Evolutionary conservation across 1,140 invertebrate species (phyloP), one percentile per base, ranked within the genome.

Genomic region (Adoxophyes honmai): DNA sequence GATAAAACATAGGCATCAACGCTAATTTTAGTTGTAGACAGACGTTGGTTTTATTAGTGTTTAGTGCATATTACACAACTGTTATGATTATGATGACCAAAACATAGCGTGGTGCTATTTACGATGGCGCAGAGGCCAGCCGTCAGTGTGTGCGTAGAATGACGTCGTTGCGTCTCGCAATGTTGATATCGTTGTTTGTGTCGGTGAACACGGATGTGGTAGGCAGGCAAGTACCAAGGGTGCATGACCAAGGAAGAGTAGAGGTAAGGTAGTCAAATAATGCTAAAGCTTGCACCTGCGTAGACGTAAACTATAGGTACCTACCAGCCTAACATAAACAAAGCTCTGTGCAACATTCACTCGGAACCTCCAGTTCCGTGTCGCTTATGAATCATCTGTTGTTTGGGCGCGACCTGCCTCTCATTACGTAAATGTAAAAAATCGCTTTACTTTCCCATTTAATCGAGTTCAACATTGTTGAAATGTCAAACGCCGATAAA

Each of bases 71-170:
- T 57, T 57, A 57, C 56, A 57, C 56, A 57, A 57, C 56, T 57
- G 44, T 48, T 48, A 35, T 48, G 21, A 48, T 48, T 48, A 28
- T 64, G 56, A 61, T 76, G 73, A 72, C 60, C 68, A 73, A 74
- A 81, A 79, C 72, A 78, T 66, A 68, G 59, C 62, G 67, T 62
- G 77, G 55, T 63, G 78, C 81, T 84, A 84, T 86, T 84, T 86
- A 81, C 75, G 75, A 73, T 65, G 63, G 72, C 71, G 72, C 73
- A 76, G 75, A 72, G 73, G 72, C 69, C 69, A 64, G 57, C 14
- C 55, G 35, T 61, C 4, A 28, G 52, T 70, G 71, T 83, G 75
- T 76, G 79, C 59, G 70, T 64, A 48, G 52, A n/a, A 28, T 28
- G 21, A 28, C 21, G 21, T 28, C 21, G 21, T 28, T 28, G 21